These are phyloP conservation scores for Paracanthobrama guichenoti DNA, from an alignment of 2,113 vertebrate genomes.

Conservation along the genomic window DNA sequence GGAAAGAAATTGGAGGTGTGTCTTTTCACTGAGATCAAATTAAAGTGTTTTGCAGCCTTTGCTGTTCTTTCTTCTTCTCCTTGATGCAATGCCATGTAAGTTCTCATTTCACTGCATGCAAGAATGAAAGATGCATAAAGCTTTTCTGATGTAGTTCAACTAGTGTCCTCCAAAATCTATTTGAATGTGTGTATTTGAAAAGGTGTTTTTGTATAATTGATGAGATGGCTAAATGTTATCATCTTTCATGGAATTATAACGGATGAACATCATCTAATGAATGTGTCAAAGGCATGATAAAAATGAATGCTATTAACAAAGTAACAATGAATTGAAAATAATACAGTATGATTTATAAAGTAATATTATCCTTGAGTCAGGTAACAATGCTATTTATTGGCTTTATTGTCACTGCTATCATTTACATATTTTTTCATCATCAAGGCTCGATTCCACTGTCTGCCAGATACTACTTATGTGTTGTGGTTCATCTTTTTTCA, in stretches of 20 bases:
- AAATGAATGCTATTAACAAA: not conserved
- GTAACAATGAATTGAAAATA: not conserved
- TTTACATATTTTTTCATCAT: not conserved
- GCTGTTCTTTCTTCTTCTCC: constrained; percentile 8
- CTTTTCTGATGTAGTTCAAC: constrained; percentile 45
- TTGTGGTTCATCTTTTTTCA: not conserved
- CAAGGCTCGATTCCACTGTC: not conserved
- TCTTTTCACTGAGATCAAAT: constrained; percentile 60
- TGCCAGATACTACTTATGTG: not conserved
- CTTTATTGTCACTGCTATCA: not conserved
- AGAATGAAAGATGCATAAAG: constrained; percentile 44
- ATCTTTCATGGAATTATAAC: not conserved
- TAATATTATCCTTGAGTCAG: not conserved
- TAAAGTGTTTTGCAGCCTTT: constrained; percentile 44
- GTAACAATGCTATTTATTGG: not conserved
- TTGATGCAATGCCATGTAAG: not conserved
- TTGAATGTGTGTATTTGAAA: constrained; percentile 39
- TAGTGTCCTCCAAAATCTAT: constrained; percentile 39
- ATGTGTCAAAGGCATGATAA: not conserved
- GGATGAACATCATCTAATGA: not conserved
- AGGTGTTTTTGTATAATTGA: not conserved
- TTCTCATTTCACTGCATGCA: constrained; percentile 32
- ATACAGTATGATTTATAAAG: not conserved
- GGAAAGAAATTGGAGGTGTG: constrained; percentile 59
- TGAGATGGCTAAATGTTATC: not conserved